These are phyloP conservation scores for Pelobates cultripes DNA, from an alignment of 2,797 vertebrate species.

Conservation along the genomic window DNA sequence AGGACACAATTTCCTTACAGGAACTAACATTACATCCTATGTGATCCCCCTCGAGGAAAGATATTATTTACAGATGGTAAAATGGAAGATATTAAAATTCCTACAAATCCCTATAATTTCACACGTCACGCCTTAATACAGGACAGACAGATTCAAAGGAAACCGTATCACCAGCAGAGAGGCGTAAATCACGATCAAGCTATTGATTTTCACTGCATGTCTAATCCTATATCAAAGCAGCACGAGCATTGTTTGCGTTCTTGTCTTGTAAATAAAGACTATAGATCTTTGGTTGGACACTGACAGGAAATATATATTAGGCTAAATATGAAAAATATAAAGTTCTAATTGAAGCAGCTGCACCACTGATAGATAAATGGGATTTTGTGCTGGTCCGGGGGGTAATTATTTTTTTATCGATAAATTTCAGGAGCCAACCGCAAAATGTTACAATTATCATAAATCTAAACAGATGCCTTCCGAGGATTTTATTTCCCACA, in stretches of 20 bases:
- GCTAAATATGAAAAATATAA: conserved; percentile 9
- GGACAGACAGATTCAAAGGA: conserved; percentile 3
- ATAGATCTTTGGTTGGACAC: conserved; percentile 26
- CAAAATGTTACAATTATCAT: conserved; percentile 20
- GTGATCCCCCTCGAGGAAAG: conserved; percentile 29
- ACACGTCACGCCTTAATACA: conserved; percentile 19
- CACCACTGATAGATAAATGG: not conserved
- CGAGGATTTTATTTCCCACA: not conserved
- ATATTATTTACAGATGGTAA: conserved; percentile 44
- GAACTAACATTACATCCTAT: conserved; percentile 49
- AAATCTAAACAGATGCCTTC: conserved; percentile 8
- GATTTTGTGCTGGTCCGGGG: not conserved
- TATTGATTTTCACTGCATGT: conserved; percentile 18
- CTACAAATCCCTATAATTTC: conserved; percentile 28
- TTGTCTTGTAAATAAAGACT: conserved; percentile 19
- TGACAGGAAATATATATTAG: not conserved
- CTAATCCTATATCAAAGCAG: conserved; percentile 14
- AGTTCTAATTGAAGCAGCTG: not conserved
- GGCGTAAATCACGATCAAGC: not conserved
- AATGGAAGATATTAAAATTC: conserved; percentile 27
- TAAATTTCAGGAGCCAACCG: conserved; percentile 14
- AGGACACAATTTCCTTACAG: conserved; percentile 25
- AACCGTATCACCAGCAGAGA: conserved; percentile 8
- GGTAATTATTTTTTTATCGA: not conserved
- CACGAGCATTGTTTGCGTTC: not conserved